Base-by-base conservation (phyloP, 1,140 invertebrate genomes). In the Notospermus geniculatus region DNA sequence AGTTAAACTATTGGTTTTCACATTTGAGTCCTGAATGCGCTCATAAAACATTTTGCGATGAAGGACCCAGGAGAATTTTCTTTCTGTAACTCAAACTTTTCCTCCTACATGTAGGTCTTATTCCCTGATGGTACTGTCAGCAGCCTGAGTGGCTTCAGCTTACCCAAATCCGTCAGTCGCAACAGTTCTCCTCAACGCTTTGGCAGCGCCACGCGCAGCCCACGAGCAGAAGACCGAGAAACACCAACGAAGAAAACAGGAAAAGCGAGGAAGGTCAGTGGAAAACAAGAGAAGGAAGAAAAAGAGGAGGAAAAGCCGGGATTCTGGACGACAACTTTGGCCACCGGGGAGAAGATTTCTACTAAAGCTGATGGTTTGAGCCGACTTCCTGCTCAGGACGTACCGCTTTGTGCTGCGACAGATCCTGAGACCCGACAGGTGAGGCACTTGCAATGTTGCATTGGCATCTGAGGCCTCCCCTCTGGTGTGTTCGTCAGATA, bases 351-450 rank as follows among this genome's bases (percentile, higher is more conserved):
- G 54, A 63, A 71, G 45, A 50, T 73, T 23, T 56, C 57, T 28
- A 71, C 65, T 23, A 62, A 62, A 52, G 46, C 64, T 25, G 65
- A 69, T 30, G 72, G 68, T 23, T 59, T 61, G 11, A 52, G 57
- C 25, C 63, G 69, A 59, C 65, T 74, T 32, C 60, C 73, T 5
- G 46, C 58, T 28, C 50, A 11, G 53, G 54, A 67, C 2, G 68
- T 76, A 2, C 71, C 74, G 63, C 63, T 77, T 27, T 75, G 68
- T 63, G 52, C 71, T 55, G 78, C 76, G 5, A 73, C 73, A 25
- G 79, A 80, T 61, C 77, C 77, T 22, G 71, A 76, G 36, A 77
- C 78, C 17, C 71, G 67, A 54, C 76, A 80, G 76, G 79, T 80
- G 61, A 11, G 57, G 30, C 15, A 5, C 22, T 11, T n/a, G 30